These are phyloP conservation scores for Synergus gifuensis DNA, from an alignment of 2,888 invertebrate species.

Conservation along the genomic window DNA sequence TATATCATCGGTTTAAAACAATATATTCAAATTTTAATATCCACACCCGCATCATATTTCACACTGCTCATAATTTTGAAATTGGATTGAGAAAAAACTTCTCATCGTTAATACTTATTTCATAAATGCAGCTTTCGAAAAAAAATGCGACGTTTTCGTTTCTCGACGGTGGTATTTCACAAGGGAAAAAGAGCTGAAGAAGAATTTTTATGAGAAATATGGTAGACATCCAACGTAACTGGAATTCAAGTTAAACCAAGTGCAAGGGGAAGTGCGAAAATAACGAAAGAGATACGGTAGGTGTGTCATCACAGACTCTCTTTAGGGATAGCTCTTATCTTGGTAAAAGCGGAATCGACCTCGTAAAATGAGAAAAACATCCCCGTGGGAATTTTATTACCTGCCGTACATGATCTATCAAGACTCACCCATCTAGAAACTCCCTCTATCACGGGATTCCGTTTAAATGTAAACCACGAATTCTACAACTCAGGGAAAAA, in stretches of 20 bases:
- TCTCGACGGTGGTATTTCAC: neutral
- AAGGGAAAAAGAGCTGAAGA: neutral
- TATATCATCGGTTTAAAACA: constrained; percentile 14
- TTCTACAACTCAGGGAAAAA: constrained; percentile 26
- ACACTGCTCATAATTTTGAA: neutral
- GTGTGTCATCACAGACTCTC: constrained; percentile 22
- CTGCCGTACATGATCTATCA: constrained; percentile 33
- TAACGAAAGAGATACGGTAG: constrained; percentile 5
- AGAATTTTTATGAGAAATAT: neutral
- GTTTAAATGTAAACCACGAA: constrained; percentile 22
- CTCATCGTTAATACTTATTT: no score
- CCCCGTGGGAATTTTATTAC: constrained; percentile 35
- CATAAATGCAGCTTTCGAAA: no score
- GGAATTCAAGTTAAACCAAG: constrained; percentile 8
- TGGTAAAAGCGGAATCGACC: constrained; percentile 33
- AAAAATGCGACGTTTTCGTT: neutral
- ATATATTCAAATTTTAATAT: constrained; percentile 15
- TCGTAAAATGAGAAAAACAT: constrained; percentile 37
- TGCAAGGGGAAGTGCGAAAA: constrained; percentile 7
- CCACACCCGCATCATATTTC: constrained; percentile 1
- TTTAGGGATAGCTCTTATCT: constrained; percentile 29
- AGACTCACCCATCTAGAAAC: constrained; percentile 8
- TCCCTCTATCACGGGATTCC: neutral
- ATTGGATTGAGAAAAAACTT: neutral
- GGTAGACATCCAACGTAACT: neutral